Percentiles rank a stretch among this genome's conserved stretches.
These are phyloP conservation scores for Galaxea fascicularis DNA, from an alignment of 92 coral and sea anemone genomes.

Conservation along the genomic window DNA sequence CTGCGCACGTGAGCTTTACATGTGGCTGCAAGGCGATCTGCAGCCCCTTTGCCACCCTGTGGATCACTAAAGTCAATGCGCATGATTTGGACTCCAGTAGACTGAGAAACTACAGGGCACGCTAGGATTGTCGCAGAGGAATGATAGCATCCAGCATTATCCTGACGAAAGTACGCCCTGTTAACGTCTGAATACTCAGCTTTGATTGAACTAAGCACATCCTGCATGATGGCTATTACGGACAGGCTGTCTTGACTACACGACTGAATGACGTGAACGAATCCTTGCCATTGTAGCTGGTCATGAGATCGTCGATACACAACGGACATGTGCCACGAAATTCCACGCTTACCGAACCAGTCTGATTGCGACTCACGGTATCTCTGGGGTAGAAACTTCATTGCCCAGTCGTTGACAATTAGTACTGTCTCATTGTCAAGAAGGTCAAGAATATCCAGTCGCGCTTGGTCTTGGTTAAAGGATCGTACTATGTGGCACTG, in stretches of 20 bases:
- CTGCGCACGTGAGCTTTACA: slow-evolving; percentile 44
- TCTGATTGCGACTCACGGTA: slow-evolving; percentile 13
- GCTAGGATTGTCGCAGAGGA: slow-evolving; percentile 20
- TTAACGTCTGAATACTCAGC: too few relatives aligned
- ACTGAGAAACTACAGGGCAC: slow-evolving; percentile 8
- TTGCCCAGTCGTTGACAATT: too few relatives aligned
- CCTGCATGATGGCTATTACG: background rate
- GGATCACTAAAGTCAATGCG: too few relatives aligned
- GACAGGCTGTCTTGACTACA: slow-evolving; percentile 11
- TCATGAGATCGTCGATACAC: too few relatives aligned
- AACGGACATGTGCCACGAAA: slow-evolving; percentile 1
- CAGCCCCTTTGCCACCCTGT: slow-evolving; percentile 54
- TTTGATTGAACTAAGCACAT: slow-evolving; percentile 6
- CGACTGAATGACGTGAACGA: too few relatives aligned
- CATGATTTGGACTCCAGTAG: slow-evolving; percentile 8
- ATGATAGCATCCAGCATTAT: slow-evolving; percentile 17
- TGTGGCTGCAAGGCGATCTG: slow-evolving; percentile 48
- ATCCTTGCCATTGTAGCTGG: too few relatives aligned
- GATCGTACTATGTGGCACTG: slow-evolving; percentile 16
- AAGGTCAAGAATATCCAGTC: slow-evolving; percentile 1
- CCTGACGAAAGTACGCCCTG: too few relatives aligned
- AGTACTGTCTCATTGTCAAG: too few relatives aligned
- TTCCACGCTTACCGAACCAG: slow-evolving; percentile 26
- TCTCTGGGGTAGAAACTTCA: slow-evolving; percentile 3
- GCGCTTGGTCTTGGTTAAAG: slow-evolving; percentile 23